These are phyloP conservation scores for Malacoctenus gilli DNA, from an alignment of 2,797 vertebrate species.

Conservation along the genomic window DNA sequence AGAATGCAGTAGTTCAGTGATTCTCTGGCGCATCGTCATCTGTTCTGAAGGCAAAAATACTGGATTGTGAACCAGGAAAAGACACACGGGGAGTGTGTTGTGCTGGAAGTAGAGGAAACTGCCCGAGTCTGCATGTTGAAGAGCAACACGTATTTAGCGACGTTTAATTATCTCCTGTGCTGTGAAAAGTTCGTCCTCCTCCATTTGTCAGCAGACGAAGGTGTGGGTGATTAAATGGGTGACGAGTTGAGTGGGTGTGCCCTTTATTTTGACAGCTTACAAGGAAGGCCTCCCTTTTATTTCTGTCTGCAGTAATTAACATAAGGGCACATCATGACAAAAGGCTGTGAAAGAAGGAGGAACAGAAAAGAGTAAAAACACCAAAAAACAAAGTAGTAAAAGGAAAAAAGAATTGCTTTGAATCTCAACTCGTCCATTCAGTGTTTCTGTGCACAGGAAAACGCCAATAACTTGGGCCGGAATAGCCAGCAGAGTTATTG, in stretches of 20 bases:
- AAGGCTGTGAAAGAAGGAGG: neutral
- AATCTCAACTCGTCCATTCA: too few species aligned
- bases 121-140: neutral
- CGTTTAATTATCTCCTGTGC: too few species aligned
- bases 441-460: conserved; percentile 8
- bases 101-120: too few species aligned
- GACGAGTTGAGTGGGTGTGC: conserved; percentile 14
- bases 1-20: too few species aligned
- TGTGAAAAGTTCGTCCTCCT: neutral
- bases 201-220: neutral
- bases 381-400: neutral
- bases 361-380: too few species aligned
- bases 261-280: conserved; percentile 52
- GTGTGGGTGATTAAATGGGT: conserved; percentile 8
- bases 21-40: too few species aligned
- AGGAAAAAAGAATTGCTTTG: neutral
- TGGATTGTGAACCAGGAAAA: too few species aligned
- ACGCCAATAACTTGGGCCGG: conserved; percentile 1
- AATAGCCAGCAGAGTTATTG: conserved; percentile 1
- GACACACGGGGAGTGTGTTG: too few species aligned
- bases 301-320: neutral
- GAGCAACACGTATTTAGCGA: conserved; percentile 21
- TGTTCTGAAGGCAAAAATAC: too few species aligned
- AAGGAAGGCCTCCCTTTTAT: conserved; percentile 20
- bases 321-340: neutral